Percentiles rank a stretch among this genome's conserved stretches.
Evolutionary conservation across 2,797 vertebrate species (phyloP).

Genomic region (Intellagama lesueurii): DNA sequence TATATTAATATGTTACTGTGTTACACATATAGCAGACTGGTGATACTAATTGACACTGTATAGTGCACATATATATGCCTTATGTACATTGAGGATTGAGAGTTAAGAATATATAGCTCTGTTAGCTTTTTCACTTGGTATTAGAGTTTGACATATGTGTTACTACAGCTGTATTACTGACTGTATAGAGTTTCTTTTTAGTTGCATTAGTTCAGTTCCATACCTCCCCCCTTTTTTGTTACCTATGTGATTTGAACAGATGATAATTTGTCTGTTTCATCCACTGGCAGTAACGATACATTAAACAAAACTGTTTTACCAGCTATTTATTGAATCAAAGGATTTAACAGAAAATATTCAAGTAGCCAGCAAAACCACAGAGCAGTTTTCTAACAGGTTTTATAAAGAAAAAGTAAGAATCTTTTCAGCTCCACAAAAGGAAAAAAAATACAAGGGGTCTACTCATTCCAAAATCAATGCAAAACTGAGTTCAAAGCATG

Average conservation of each 20-base stretch:
- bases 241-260: background rate
- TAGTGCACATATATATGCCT: too few species aligned
- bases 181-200: too few species aligned
- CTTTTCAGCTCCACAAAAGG: slow-evolving; percentile 19
- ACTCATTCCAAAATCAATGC: background rate
- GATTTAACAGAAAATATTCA: background rate
- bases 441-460: background rate
- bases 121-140: too few species aligned
- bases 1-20: too few species aligned
- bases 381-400: slow-evolving; percentile 18
- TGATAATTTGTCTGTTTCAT: background rate
- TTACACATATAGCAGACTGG: too few species aligned
- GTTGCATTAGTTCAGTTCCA: too few species aligned
- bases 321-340: background rate
- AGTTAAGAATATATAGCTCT: too few species aligned
- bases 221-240: background rate
- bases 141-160: too few species aligned
- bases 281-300: background rate
- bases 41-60: too few species aligned
- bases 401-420: slow-evolving; percentile 22
- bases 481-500: background rate
- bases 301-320: slow-evolving; percentile 10
- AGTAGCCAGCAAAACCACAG: slow-evolving; percentile 12
- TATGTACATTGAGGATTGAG: too few species aligned
- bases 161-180: too few species aligned